These are phyloP conservation scores for Percopsis transmontana DNA, from an alignment of 2,113 vertebrate species.

Conservation along the genomic window DNA sequence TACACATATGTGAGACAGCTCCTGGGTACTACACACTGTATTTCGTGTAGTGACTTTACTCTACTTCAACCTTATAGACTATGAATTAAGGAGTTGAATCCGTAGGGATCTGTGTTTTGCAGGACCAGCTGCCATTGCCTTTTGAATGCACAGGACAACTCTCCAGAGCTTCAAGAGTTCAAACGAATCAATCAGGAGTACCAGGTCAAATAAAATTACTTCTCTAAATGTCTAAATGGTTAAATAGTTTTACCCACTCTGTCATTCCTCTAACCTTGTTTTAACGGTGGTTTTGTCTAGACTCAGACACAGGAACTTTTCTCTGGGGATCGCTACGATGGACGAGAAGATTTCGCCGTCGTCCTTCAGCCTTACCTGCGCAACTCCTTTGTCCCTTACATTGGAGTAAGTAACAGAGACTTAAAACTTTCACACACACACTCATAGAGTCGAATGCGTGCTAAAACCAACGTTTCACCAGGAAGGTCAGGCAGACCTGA, in stretches of 20 bases:
- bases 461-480: constrained; percentile 48
- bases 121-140: constrained; percentile 86
- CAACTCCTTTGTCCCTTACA: constrained; percentile 76
- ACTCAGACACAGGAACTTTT: constrained; percentile 65
- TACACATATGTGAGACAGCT: too few relatives aligned
- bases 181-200: constrained; percentile 82
- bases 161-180: constrained; percentile 77
- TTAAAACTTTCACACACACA: not conserved
- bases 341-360: constrained; percentile 82
- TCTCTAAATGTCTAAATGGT: not conserved
- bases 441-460: not conserved
- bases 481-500: constrained; percentile 76
- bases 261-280: not conserved
- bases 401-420: constrained; percentile 72
- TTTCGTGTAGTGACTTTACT: too few relatives aligned
- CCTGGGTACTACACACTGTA: too few relatives aligned
- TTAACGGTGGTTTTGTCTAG: constrained; percentile 29
- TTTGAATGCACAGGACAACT: constrained; percentile 70
- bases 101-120: constrained; percentile 10
- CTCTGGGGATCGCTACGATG: constrained; percentile 71
- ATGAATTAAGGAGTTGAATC: not conserved
- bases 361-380: constrained; percentile 86
- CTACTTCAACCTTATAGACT: too few relatives aligned
- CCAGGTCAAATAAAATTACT: constrained; percentile 77
- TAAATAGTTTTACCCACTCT: not conserved